Conservation (phyloP, 2,113 vertebrate species). For the Willisornis vidua region DNA sequence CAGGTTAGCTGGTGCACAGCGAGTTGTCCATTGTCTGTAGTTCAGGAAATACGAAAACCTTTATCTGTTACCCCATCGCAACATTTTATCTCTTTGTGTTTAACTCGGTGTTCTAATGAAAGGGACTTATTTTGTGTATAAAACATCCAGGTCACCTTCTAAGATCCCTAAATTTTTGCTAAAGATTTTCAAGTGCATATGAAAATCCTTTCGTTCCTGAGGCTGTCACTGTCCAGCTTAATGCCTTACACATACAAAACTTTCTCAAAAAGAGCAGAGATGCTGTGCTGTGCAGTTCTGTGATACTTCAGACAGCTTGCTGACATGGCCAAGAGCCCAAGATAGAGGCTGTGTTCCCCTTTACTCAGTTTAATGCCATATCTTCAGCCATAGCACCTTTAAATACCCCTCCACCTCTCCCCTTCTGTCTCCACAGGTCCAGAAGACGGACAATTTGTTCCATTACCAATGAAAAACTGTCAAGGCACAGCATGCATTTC, state of each 20-base stretch:
- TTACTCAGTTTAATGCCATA: background rate
- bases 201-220: background rate
- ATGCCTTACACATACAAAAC: background rate
- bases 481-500: background rate
- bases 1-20: background rate
- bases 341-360: accelerated
- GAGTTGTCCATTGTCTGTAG: background rate
- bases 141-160: background rate
- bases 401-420: background rate
- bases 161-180: background rate
- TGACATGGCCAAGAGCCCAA: accelerated
- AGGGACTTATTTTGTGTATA: background rate
- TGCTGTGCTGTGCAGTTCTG: background rate
- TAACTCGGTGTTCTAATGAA: background rate
- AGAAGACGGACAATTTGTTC: background rate
- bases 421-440: background rate
- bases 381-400: background rate
- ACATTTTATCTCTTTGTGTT: background rate
- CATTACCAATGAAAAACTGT: background rate
- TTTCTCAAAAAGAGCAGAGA: background rate
- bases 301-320: background rate
- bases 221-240: background rate
- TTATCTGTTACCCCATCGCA: background rate
- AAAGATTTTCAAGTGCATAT: accelerated
- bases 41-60: background rate